These are phyloP conservation scores for Phaethon lepturus DNA, from an alignment of 2,113 vertebrate species.

Conservation along the genomic window DNA sequence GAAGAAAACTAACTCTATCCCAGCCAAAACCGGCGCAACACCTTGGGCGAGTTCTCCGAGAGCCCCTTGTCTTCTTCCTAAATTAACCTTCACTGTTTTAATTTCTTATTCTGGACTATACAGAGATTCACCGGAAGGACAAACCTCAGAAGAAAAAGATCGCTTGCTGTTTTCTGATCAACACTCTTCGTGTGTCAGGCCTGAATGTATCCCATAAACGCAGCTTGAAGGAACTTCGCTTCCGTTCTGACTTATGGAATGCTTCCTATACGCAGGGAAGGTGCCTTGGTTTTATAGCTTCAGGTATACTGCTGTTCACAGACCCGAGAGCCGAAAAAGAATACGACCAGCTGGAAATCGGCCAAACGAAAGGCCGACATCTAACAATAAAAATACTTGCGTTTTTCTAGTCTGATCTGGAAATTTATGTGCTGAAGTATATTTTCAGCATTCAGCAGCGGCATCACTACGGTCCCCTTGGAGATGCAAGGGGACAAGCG, in stretches of 20 bases:
- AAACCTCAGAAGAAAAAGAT: not conserved
- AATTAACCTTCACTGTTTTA: not conserved
- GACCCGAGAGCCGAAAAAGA: not conserved
- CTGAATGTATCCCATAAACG: rapidly evolving
- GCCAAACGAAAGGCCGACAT: rapidly evolving
- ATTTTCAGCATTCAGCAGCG: not conserved
- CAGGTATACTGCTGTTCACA: rapidly evolving
- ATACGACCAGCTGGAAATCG: not conserved
- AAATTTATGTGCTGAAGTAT: not conserved
- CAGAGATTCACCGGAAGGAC: not conserved
- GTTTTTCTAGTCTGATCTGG: not conserved
- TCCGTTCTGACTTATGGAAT: not conserved
- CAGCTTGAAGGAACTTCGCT: not conserved
- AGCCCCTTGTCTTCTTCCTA: not conserved
- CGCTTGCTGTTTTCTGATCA: no score
- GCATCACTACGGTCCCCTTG: not conserved
- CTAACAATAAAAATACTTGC: not conserved
- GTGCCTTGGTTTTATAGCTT: not conserved
- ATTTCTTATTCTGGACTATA: not conserved
- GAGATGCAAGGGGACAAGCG: not conserved
- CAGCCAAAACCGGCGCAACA: no score
- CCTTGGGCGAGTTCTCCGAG: not conserved
- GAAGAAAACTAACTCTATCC: no score
- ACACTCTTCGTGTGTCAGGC: not conserved
- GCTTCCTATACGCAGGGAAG: rapidly evolving